These are phyloP conservation scores for Porites lobata DNA, from an alignment of 92 coral and sea anemone genomes.

Conservation along the genomic window DNA sequence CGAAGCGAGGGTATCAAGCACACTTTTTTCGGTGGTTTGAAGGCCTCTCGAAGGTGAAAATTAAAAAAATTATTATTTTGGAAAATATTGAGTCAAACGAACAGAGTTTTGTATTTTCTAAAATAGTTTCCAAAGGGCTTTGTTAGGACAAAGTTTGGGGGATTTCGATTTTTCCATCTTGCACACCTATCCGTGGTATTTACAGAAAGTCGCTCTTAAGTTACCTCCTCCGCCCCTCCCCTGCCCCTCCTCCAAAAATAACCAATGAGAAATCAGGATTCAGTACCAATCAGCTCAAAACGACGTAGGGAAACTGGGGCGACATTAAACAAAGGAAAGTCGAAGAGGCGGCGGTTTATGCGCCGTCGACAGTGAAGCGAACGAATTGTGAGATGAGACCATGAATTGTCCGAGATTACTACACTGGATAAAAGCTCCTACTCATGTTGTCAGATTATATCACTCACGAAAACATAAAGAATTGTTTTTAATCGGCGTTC, in stretches of 20 bases:
- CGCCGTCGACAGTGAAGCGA: too few relatives aligned
- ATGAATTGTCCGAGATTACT: background rate
- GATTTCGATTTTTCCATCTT: too few relatives aligned
- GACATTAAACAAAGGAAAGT: background rate
- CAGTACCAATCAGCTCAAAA: background rate
- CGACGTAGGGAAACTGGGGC: conserved; percentile 2
- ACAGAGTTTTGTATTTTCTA: too few relatives aligned
- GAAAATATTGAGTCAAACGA: too few relatives aligned
- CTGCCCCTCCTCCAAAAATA: background rate
- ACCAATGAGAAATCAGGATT: background rate
- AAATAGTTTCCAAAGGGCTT: too few relatives aligned
- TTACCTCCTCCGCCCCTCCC: background rate
- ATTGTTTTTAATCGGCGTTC: conserved; percentile 76
- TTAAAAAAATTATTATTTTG: too few relatives aligned
- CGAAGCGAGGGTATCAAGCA: too few relatives aligned
- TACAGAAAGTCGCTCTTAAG: too few relatives aligned
- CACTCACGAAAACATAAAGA: conserved; percentile 24
- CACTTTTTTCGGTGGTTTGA: too few relatives aligned
- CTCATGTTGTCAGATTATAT: background rate
- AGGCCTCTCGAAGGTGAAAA: too few relatives aligned
- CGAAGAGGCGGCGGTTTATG: background rate
- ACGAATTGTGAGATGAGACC: background rate
- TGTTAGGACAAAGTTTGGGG: too few relatives aligned
- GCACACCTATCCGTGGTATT: too few relatives aligned
- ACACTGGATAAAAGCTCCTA: background rate